A percentile compares a stretch with the other conserved stretches of the same genome.
These are phyloP conservation scores for Vombatus ursinus DNA, from an alignment of 2,113 vertebrate genomes.

Conservation along the genomic window DNA sequence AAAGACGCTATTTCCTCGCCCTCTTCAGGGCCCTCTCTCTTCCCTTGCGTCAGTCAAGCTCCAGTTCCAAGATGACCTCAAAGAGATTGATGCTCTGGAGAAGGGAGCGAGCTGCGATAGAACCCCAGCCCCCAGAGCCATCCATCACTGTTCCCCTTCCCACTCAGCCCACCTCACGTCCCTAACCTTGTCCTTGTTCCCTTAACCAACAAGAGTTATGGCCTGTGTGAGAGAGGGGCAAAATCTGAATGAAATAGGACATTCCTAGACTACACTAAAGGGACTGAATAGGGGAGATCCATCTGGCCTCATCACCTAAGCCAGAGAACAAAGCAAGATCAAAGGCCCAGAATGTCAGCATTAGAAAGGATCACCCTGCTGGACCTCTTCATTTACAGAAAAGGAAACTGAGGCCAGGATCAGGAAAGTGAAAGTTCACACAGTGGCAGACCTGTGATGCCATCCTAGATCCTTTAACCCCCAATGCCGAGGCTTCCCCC, in stretches of 20 bases:
- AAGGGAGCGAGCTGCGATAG: neutral
- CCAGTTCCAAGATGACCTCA: neutral
- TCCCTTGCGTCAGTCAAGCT: neutral
- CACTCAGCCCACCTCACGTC: neutral
- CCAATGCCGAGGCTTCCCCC: neutral
- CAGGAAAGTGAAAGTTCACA: neutral
- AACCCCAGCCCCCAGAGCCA: neutral
- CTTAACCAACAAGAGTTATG: neutral
- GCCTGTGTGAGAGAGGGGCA: neutral
- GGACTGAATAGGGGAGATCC: neutral
- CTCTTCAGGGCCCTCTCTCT: neutral
- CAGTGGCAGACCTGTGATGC: neutral
- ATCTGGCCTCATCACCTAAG: neutral
- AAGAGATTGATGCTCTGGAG: neutral
- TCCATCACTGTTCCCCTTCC: neutral
- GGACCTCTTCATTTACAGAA: neutral
- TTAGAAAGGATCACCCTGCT: neutral
- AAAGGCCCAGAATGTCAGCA: neutral
- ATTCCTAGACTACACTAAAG: neutral
- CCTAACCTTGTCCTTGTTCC: neutral
- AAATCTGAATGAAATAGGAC: neutral
- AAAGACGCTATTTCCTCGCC: neutral
- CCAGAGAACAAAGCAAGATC: neutral
- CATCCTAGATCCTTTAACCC: neutral
- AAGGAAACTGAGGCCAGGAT: neutral